A percentile compares a stretch with the other conserved stretches of the same genome.
Conservation (phyloP, 2,113 vertebrate genomes). For the Uria aalge region DNA sequence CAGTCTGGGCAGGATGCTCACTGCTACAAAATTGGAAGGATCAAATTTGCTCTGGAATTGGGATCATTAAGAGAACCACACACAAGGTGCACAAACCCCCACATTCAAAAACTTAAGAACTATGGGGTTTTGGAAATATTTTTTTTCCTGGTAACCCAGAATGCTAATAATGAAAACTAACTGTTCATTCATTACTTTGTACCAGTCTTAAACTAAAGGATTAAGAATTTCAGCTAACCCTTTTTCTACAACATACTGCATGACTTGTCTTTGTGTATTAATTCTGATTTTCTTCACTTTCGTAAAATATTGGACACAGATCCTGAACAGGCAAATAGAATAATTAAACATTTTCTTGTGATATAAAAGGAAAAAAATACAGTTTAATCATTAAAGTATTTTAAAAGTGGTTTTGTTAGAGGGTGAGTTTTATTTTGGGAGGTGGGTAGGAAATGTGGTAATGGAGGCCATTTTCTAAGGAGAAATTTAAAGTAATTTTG, state of each 20-base stretch:
- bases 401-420: background rate
- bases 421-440: rapidly evolving
- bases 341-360: background rate
- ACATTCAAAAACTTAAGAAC: background rate
- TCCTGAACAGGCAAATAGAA: background rate
- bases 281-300: background rate
- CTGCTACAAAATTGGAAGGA: background rate
- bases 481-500: background rate
- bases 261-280: background rate
- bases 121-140: background rate
- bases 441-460: background rate
- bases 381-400: background rate
- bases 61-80: background rate
- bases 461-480: background rate
- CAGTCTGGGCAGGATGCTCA: background rate
- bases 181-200: background rate
- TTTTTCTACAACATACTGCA: background rate
- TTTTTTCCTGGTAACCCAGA: background rate
- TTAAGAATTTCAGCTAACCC: background rate
- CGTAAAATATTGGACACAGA: background rate
- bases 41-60: background rate
- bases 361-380: background rate
- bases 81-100: rapidly evolving
- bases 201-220: background rate
- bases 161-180: background rate